Evolutionary conservation across 2,797 vertebrate species (phyloP).

Genomic region (Semaprochilodus insignis): DNA sequence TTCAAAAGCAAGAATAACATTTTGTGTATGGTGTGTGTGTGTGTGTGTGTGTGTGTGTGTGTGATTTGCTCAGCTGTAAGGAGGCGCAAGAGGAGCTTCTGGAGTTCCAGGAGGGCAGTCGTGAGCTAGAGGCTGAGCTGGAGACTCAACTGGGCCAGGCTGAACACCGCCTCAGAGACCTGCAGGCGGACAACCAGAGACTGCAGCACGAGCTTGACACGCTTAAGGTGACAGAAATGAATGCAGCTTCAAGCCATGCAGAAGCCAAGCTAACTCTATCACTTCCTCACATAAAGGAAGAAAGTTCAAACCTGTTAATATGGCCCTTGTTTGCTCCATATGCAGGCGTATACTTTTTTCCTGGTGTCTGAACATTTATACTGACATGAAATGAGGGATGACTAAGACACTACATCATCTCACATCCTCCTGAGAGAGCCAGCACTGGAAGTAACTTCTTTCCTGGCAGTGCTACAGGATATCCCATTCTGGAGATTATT

Average conservation of each 20-base stretch:
- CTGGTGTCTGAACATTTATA: neutral
- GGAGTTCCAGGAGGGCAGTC: slow-evolving; percentile 97
- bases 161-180: slow-evolving; percentile 92
- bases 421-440: neutral
- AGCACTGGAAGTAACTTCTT: neutral
- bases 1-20: too few relatives aligned
- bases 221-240: slow-evolving; percentile 82
- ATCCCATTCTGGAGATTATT: neutral
- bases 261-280: neutral
- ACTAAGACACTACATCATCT: neutral
- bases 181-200: slow-evolving; percentile 94
- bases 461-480: neutral
- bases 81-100: slow-evolving; percentile 95
- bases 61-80: slow-evolving; percentile 81
- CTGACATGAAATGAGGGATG: neutral
- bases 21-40: too few relatives aligned
- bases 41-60: slow-evolving; percentile 31
- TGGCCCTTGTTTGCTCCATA: neutral
- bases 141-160: slow-evolving; percentile 94
- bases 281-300: neutral
- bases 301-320: neutral
- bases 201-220: slow-evolving; percentile 90
- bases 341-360: too few relatives aligned
- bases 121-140: slow-evolving; percentile 95
- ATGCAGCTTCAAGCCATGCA: neutral